Conservation (phyloP, 2,113 vertebrate genomes). For the Sinocyclocheilus grahami region DNA sequence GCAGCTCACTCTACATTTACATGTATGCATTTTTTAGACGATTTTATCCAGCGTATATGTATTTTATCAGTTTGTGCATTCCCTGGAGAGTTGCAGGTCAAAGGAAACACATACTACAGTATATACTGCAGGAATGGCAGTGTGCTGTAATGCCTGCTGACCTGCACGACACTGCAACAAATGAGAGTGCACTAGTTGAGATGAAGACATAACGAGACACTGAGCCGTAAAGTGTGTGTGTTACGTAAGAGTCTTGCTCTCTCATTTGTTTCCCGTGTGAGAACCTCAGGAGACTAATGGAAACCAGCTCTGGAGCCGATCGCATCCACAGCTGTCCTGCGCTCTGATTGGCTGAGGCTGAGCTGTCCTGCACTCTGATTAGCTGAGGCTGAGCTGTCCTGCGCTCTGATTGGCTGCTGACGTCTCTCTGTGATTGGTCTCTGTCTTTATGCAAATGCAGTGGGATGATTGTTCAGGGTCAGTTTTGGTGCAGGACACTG, state of each 20-base stretch:
- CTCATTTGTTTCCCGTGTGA: slow-evolving; percentile 51
- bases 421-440: slow-evolving; percentile 58
- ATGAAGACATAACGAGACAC: background rate
- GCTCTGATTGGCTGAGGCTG: too few species aligned
- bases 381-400: slow-evolving; percentile 47
- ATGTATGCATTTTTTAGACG: background rate
- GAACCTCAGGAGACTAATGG: slow-evolving; percentile 61
- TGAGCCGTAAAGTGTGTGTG: background rate
- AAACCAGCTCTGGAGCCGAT: slow-evolving; percentile 66
- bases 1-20: background rate
- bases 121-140: too few species aligned
- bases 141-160: too few species aligned
- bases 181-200: background rate
- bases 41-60: background rate
- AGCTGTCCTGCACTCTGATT: slow-evolving; percentile 47
- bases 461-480: background rate
- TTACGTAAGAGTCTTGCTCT: slow-evolving; percentile 8
- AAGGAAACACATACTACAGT: too few species aligned
- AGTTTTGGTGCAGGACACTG: background rate
- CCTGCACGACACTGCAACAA: background rate
- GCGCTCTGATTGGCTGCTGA: slow-evolving; percentile 57
- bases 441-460: slow-evolving; percentile 50
- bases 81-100: background rate
- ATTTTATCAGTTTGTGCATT: background rate
- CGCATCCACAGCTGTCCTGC: slow-evolving; percentile 44